Base-by-base conservation (phyloP, 2,888 invertebrate species). In the Pseudanteris insignis region DNA sequence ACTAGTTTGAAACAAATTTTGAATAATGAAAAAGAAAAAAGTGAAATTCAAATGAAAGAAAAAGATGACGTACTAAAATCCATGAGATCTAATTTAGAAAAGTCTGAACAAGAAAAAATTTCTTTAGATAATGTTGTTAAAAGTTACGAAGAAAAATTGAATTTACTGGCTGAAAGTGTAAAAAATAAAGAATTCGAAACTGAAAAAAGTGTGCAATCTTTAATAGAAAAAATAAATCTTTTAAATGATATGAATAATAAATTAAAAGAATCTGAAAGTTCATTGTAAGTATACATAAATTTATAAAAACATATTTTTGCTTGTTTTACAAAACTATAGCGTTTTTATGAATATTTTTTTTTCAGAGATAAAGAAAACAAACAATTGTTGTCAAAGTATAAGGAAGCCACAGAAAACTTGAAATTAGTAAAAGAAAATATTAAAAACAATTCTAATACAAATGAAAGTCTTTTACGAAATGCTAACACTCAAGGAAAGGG, bases 51-150 rank as follows among this genome's bases (percentile, higher is more conserved):
- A 43, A 43, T 70, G 0, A 70, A 72, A 10, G 63, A 70, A 6
- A 67, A 70, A 50, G 63, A 69, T 25, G 61, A 41, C 5, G 64
- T 73, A 11, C 58, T 68, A 47, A 62, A 41, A 25, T 12, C 12
- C 2, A n/a, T 73, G 60, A 54, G 53, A 18, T 59, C 65, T 47
- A 57, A 73, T 63, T 72, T 72, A 59, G 54, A 67, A 47, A 68
- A 66, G 44, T 29, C 76, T 38, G 36, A 70, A 63, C 58, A 83
- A 55, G 76, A 67, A 33, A 85, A 83, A 71, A 80, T 82, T 48
- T 78, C 79, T 30, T 63, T 84, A 26, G 84, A 85, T 73, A 83
- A 83, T 53, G 78, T 81, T 62, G 65, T 84, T n/a, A 82, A 78
- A 69, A 81, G 74, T 48, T 73, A 74, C 15, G 69, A 74, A 29